These are phyloP conservation scores for Drosophila antonietae DNA, from an alignment of 2,888 invertebrate genomes.

Conservation along the genomic window DNA sequence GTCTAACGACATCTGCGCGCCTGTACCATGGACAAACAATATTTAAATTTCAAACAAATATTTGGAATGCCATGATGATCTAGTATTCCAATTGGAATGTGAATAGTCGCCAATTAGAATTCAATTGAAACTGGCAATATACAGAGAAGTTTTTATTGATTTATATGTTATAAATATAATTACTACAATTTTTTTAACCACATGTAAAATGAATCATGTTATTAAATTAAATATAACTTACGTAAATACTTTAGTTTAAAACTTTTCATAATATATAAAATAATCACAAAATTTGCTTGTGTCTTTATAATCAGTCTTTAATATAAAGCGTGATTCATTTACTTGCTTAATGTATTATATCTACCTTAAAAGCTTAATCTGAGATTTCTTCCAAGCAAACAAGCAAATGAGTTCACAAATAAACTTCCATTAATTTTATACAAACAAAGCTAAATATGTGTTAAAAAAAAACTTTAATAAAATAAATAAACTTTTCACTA, in stretches of 20 bases:
- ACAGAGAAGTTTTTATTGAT: background rate
- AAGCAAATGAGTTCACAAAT: background rate
- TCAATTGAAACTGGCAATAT: background rate
- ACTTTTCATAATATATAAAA: too few relatives aligned
- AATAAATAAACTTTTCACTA: slow-evolving; percentile 35
- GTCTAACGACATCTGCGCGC: slow-evolving; percentile 55
- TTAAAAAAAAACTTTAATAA: slow-evolving; percentile 15
- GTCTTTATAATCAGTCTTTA: background rate
- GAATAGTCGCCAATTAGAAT: background rate
- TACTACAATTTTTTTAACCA: too few relatives aligned
- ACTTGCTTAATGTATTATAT: background rate
- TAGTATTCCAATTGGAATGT: background rate
- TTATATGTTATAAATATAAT: background rate
- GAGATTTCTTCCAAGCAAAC: background rate
- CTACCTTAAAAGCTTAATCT: background rate
- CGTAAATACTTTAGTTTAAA: background rate
- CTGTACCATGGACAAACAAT: slow-evolving; percentile 61
- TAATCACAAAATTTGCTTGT: background rate
- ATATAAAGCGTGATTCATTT: background rate
- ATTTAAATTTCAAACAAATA: slow-evolving; percentile 64
- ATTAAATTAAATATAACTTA: background rate
- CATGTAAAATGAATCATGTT: too few relatives aligned
- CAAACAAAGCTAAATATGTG: slow-evolving; percentile 21
- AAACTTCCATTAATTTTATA: slow-evolving; percentile 6
- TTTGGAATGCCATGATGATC: background rate